Conservation (phyloP, 2,888 invertebrate genomes). For the Perizoma flavofasciatum region DNA sequence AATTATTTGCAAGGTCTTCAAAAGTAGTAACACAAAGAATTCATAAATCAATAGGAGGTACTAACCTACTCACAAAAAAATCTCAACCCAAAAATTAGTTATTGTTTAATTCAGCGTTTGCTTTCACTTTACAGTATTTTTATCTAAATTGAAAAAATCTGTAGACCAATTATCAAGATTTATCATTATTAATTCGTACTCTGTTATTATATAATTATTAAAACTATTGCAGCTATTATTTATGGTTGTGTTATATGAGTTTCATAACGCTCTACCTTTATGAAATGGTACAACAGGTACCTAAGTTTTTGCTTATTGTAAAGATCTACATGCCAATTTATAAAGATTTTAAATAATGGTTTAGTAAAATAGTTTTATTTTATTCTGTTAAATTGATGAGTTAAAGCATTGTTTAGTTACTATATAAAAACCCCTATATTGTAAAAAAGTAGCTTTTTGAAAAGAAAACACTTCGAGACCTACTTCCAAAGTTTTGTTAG, state of each 20-base stretch:
- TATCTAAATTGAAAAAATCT: conserved; percentile 33
- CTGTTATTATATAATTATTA: conserved; percentile 28
- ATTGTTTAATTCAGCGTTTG: conserved; percentile 18
- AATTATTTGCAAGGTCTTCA: conserved; percentile 19
- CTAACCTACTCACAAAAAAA: conserved; percentile 1
- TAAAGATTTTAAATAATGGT: too few species aligned
- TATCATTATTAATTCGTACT: conserved; percentile 25
- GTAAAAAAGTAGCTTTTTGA: too few species aligned
- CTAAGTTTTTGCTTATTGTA: too few species aligned
- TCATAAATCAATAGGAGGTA: conserved; percentile 4
- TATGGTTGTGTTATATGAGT: conserved; percentile 17
- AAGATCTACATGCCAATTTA: too few species aligned
- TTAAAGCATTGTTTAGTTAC: too few species aligned
- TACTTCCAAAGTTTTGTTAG: too few species aligned
- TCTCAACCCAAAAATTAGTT: conserved; percentile 12
- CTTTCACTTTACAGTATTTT: conserved; percentile 35
- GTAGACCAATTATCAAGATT: conserved; percentile 27
- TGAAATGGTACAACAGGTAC: not conserved
- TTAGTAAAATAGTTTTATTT: too few species aligned
- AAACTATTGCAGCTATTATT: conserved; percentile 21
- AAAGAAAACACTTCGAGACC: too few species aligned
- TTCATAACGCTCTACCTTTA: conserved; percentile 3
- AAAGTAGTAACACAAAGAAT: conserved; percentile 20
- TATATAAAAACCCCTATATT: too few species aligned
- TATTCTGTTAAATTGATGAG: too few species aligned